phyloP scores from a whole-genome alignment of 2,888 invertebrate species.

The Allolobophora icterica region DNA sequence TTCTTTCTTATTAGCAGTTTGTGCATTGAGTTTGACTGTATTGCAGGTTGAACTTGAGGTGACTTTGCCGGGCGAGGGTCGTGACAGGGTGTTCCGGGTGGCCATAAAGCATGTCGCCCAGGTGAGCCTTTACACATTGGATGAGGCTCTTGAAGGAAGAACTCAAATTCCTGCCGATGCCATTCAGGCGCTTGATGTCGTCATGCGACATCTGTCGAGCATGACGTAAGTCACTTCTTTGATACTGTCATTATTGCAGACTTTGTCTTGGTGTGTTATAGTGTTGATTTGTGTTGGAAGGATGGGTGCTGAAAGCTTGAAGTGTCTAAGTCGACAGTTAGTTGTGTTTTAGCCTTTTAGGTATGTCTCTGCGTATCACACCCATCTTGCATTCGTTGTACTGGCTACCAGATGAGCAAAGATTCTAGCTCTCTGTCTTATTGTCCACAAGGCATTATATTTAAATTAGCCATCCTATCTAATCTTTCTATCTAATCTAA shows the following conservation, averaged over 20 bases:
- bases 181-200: conserved; percentile 96
- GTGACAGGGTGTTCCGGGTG: conserved; percentile 95
- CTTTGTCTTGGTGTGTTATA: not conserved
- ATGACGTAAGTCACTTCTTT: conserved; percentile 74
- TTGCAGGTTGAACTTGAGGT: conserved; percentile 69
- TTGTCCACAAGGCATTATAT: too few species aligned
- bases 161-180: conserved; percentile 94
- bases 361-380: too few species aligned
- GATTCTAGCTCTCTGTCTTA: too few species aligned
- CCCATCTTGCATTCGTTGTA: too few species aligned
- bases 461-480: too few species aligned
- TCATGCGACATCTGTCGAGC: conserved; percentile 97
- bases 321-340: not conserved
- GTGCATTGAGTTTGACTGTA: not conserved
- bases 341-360: not conserved
- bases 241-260: not conserved
- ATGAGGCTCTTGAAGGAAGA: conserved; percentile 96
- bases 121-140: conserved; percentile 91
- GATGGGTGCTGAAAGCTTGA: not conserved
- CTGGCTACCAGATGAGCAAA: too few species aligned
- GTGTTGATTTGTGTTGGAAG: not conserved
- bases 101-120: conserved; percentile 98
- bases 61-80: conserved; percentile 96
- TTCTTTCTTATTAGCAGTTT: not conserved
- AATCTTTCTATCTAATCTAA: too few species aligned